Evolutionary conservation across 2,888 invertebrate genomes (phyloP).

Genomic region (Tenthredo amoena): DNA sequence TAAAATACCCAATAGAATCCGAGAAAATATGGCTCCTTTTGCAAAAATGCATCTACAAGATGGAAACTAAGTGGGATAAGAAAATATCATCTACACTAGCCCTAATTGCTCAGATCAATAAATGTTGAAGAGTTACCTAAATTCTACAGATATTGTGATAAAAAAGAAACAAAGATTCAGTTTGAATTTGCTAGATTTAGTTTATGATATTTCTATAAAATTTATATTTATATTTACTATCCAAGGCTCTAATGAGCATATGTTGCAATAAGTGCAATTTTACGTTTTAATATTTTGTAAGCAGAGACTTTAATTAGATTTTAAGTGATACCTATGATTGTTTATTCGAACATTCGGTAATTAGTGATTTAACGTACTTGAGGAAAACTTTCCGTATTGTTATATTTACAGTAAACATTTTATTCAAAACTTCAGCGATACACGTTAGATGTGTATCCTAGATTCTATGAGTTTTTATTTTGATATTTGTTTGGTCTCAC

Average conservation of each 20-base stretch:
- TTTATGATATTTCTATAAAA: background rate
- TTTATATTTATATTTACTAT: background rate
- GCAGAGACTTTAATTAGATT: background rate
- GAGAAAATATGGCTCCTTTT: conserved; percentile 51
- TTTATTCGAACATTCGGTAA: background rate
- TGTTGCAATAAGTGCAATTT: background rate
- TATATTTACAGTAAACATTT: background rate
- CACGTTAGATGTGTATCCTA: background rate
- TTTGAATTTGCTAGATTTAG: background rate
- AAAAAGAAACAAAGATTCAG: background rate
- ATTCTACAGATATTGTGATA: background rate
- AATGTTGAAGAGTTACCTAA: background rate
- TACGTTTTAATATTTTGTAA: background rate
- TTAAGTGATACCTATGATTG: background rate
- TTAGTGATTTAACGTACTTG: background rate
- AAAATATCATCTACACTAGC: conserved; percentile 41
- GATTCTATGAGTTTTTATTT: background rate
- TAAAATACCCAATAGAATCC: conserved; percentile 28
- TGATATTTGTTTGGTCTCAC: conserved; percentile 2
- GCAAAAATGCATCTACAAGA: conserved; percentile 51
- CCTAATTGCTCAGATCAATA: conserved; percentile 21
- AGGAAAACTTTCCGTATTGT: background rate
- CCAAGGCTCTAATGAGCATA: background rate
- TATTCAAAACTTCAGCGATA: background rate
- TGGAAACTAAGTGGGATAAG: conserved; percentile 48